Evolutionary conservation across 2,888 invertebrate genomes (phyloP), one percentile per base, ranked within the genome.

Genomic region (Diogma glabrata): DNA sequence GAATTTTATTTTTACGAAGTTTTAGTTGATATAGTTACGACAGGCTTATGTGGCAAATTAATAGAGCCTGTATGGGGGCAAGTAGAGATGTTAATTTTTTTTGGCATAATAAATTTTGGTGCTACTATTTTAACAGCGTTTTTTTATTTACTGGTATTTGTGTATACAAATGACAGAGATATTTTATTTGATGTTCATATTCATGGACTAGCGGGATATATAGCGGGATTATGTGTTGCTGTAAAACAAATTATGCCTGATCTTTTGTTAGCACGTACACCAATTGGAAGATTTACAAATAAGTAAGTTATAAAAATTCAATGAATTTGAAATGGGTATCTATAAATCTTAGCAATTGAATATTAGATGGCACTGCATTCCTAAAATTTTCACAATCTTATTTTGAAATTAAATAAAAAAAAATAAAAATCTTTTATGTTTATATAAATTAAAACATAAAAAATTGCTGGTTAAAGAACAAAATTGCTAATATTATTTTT

Each of bases 181-280:
- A 79, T 90, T 60, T 72, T 96, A 49, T 96, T 95, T 67, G 80
- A 83, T 56, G 87, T 92, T 48, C 89, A 92, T 63, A 93, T 96
- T 55, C 92, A 95, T 64, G 96, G 96, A 24, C 71, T 96, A 59
- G 88, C 93, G 19, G 96, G 93, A 2, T 94, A 93, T 69, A 81
- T 94, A 50, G 87, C 87, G 33, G 87, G 91, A 12, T 90, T 96
- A 43, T 82, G 87, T 56, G 95, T 96, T 4, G 92, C 94, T 50
- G 94, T 95, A 9, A 90, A 94, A 67, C 96, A 96, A 72, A 90
- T 95, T 60, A 90, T 96, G 92, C 95, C 96, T 26, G 95, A 96
- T 75, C 87, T 94, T 72, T 81, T 95, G 57, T 77, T 96, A 63
- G 76, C 93, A 53, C 88, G 88, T 69, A 91, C 92, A 50, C 90